Evolutionary conservation across 2,797 vertebrate genomes (phyloP), one percentile per base, ranked within the genome.

Genomic region (Paguma larvata): DNA sequence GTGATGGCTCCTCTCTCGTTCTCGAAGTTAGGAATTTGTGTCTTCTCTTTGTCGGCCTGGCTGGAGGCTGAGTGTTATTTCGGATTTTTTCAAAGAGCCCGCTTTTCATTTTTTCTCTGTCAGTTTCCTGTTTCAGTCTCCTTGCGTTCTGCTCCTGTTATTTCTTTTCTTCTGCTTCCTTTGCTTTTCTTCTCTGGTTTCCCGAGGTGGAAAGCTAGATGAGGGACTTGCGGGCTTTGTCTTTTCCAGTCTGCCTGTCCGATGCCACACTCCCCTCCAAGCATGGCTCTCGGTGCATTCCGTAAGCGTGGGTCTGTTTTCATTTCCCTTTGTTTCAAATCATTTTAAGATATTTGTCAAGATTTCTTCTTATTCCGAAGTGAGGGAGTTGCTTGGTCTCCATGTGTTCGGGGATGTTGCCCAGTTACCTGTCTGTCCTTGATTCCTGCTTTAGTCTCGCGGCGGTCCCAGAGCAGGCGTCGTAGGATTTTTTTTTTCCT

Each of bases 231-330:
- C 5, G 27, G 6, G 38, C 30, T 68, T 46, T 75, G 19, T 10
- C 38, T 84, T 25, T 79, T 15, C 79, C n/a, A 0, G 21, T 3
- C 23, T 7, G 8, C 27, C 32, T 19, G 1, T n/a, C 44, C 15
- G 6, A 1, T 5, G n/a, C 51, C 21, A 2, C 38, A 5, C 11
- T 11, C 21, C 15, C 41, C 62, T 21, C 19, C 27, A 41, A 21
- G 51, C 27, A 4, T 73, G 0, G 19, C 30, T 85, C 46, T 51
- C 14, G 0, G 25, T 6, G 41, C n/a, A 2, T 10, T n/a, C 53
- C 5, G 0, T 25, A 18, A 5, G 8, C 21, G 14, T 8, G 19
- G 41, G 3, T 14, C 4, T 1, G 2, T 41, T 41, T 53, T 62
- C 32, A 3, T 56, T 21, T 38, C 23, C 67, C 8, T 23, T 30